These are phyloP conservation scores for Plumapathes pennacea DNA, from an alignment of 92 coral and sea anemone genomes.

Conservation along the genomic window DNA sequence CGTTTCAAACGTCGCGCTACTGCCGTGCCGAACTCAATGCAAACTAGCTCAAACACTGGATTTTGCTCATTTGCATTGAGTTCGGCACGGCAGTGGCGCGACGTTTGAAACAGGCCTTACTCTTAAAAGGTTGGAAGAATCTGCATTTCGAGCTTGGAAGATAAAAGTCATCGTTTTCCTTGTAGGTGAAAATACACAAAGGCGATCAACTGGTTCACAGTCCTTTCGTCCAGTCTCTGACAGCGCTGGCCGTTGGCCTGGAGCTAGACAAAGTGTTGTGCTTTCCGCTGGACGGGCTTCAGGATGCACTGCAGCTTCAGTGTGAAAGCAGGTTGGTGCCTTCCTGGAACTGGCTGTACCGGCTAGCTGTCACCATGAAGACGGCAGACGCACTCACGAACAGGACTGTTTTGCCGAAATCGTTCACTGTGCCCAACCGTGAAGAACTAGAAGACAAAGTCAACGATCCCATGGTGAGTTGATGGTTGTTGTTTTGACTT, in stretches of 20 bases:
- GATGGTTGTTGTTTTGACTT: too few species aligned
- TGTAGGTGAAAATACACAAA: conserved; percentile 58
- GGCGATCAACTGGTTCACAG: conserved; percentile 80
- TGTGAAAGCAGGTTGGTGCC: conserved; percentile 31
- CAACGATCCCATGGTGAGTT: conserved; percentile 62
- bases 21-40: too few species aligned
- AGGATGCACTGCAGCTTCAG: conserved; percentile 1
- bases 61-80: too few species aligned
- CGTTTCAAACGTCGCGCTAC: too few species aligned
- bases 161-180: too few species aligned
- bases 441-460: conserved; percentile 66
- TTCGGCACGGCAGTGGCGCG: too few species aligned
- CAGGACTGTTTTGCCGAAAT: conserved; percentile 54
- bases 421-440: conserved; percentile 59
- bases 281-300: conserved; percentile 23
- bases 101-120: too few species aligned
- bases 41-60: too few species aligned
- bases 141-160: too few species aligned
- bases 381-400: conserved; percentile 71
- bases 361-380: conserved; percentile 55
- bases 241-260: conserved; percentile 70
- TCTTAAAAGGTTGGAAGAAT: too few species aligned
- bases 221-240: conserved; percentile 70
- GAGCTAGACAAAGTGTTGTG: conserved; percentile 66
- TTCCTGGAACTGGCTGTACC: conserved; percentile 76